Evolutionary conservation across 2,113 vertebrate genomes (phyloP), one percentile per base, ranked within the genome.

Genomic region (Hucho hucho): DNA sequence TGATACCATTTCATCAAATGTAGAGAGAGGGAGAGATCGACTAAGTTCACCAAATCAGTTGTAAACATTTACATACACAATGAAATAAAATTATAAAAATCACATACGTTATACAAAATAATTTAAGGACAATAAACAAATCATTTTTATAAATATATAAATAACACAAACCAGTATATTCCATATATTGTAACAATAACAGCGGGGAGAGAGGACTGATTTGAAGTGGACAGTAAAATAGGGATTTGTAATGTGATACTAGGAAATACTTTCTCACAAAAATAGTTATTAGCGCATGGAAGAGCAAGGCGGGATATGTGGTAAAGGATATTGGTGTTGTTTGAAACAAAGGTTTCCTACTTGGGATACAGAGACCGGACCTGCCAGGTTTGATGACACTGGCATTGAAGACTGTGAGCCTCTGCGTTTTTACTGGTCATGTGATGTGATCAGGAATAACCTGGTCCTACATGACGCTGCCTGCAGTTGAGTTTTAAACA

Each of bases 31-130:
- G 37, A 9, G 2, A 43, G 37, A 43, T 6, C 32, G 37, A 43
- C 26, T 4, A 79, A 77, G 82, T 85, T 84, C 56, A 74, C 87
- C 82, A 81, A 79, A 83, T 86, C 66, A 63, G 69, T 86, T 89
- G 87, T 90, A 90, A 90, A 92, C 88, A 89, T 76, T 61, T 83
- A 87, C 74, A 85, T 80, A 89, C 78, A 84, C 75, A 88, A 80
- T 81, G 69, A 85, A 74, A 84, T 70, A 81, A 76, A 86, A 79
- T 26, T 64, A 56, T 46, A 53, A 64, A 75, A 72, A 77, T 77
- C 76, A 70, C 49, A 71, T 47, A 14, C 69, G 69, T 66, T 64
- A 81, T 84, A 87, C 63, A 89, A 87, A 87, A 84, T 64, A 53
- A 53, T 53, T 53, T 53, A 53, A 4, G 14, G 4, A 53, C 12